A percentile compares a stretch with the other conserved stretches of the same genome.
These are phyloP conservation scores for Pristionchus maxplancki DNA, from an alignment of 2,888 invertebrate genomes.

Conservation along the genomic window DNA sequence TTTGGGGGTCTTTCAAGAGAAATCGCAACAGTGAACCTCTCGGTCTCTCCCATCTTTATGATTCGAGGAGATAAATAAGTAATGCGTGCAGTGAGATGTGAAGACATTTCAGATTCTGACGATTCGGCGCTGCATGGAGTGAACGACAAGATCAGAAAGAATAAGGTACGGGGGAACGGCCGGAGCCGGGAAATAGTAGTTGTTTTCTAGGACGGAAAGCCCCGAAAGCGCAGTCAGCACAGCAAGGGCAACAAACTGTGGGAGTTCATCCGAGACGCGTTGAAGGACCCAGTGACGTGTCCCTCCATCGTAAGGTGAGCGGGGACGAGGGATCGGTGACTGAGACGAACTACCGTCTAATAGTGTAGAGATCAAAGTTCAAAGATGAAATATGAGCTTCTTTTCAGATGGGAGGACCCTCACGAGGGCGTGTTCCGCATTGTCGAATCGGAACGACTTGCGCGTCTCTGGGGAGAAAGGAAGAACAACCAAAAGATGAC, in stretches of 20 bases:
- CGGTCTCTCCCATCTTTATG: neutral
- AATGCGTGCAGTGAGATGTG: neutral
- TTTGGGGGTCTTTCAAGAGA: neutral
- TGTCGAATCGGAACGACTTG: slow-evolving; percentile 89
- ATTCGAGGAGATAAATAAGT: neutral
- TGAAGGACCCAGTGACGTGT: slow-evolving; percentile 86
- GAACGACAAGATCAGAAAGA: slow-evolving; percentile 63
- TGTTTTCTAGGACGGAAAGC: slow-evolving; percentile 70
- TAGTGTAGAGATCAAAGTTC: neutral
- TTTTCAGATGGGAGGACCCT: slow-evolving; percentile 88
- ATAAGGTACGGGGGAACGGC: slow-evolving; percentile 60
- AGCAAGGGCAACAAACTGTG: slow-evolving; percentile 82
- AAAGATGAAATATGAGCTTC: neutral
- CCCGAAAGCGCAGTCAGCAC: slow-evolving; percentile 77
- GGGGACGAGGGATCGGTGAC: neutral
- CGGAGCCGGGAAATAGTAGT: neutral
- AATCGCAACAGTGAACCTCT: neutral
- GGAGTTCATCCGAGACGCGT: slow-evolving; percentile 89
- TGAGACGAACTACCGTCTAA: neutral
- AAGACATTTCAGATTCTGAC: slow-evolving; percentile 40
- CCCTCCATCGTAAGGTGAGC: slow-evolving; percentile 84
- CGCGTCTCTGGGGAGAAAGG: slow-evolving; percentile 89
- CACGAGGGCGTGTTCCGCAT: slow-evolving; percentile 90
- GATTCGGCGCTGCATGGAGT: slow-evolving; percentile 49
- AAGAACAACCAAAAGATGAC: slow-evolving; percentile 92